Evolutionary conservation across 2,888 invertebrate species (phyloP).

Genomic region (Buathra laborator): DNA sequence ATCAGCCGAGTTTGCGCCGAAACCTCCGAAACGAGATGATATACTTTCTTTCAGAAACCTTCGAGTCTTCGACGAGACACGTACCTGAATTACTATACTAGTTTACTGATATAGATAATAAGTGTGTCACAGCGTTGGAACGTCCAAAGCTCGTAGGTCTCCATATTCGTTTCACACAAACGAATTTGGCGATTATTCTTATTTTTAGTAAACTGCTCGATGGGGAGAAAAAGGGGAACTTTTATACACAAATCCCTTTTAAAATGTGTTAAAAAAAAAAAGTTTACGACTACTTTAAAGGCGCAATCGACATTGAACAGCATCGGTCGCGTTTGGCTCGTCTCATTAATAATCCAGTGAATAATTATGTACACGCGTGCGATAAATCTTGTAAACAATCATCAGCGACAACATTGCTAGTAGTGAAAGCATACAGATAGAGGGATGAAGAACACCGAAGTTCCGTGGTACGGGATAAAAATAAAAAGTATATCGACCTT

Average conservation of each 20-base stretch:
- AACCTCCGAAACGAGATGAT: background rate
- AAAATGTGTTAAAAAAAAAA: background rate
- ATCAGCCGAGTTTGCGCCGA: background rate
- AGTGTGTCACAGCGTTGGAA: background rate
- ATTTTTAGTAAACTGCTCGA: background rate
- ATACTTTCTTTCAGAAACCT: background rate
- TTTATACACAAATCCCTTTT: background rate
- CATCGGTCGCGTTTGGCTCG: background rate
- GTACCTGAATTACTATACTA: background rate
- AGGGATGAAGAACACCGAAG: background rate
- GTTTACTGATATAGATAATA: background rate
- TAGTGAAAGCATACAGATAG: background rate
- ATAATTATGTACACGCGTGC: background rate
- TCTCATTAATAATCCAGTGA: background rate
- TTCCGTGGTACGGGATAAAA: constrained; percentile 34
- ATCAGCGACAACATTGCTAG: background rate
- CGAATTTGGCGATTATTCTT: background rate
- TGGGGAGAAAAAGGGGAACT: background rate
- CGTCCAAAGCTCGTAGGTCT: background rate
- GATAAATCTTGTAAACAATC: background rate
- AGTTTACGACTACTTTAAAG: background rate
- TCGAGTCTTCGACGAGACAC: background rate
- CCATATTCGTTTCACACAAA: background rate
- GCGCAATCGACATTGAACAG: background rate
- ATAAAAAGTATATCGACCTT: constrained; percentile 41